Base-by-base conservation (phyloP, 2,113 vertebrate species). In the Galbula dea region DNA sequence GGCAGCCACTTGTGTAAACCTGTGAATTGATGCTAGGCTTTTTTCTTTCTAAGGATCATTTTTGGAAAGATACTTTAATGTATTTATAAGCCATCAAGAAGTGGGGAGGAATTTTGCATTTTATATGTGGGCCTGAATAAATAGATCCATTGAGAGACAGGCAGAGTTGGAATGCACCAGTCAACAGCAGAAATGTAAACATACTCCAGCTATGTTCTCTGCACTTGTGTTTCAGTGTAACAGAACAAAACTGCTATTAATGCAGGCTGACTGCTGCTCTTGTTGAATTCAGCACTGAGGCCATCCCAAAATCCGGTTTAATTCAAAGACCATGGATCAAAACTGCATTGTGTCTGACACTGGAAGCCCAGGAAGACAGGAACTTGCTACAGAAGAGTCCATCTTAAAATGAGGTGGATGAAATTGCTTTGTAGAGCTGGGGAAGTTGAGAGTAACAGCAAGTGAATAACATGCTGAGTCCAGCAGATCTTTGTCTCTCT, bases 141-240 rank as follows among this genome's bases (percentile, higher is more conserved):
- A 86, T 81, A 78, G 55, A 67, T 90, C 57, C 76, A 72, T 75
- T 86, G 73, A 93, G 39, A 74, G 51, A 71, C 69, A 88, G 67
- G 79, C 48, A 69, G 74, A 87, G 46, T 77, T 69, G 63, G 65
- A 91, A 85, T 54, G 75, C 36, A 75, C 29, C 48, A 89, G 79
- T 78, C 87, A 84, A 91, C 34, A 82, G 57, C 84, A 94, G 52
- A 92, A 92, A 68, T 66, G 59, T 82, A 80, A 91, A 77, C 52
- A 76, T 46, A 67, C 7, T 93, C 55, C 55, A 80, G 46, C 92
- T 58, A 77, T 0, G 0, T 27, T 52, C 29, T 83, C 52, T 83
- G 76, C 54, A 32, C 73, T 90, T 69, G 34, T 73, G 32, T 92
- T 93, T 90, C 79, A 39, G 51, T 15, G 2, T 69, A 76, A 2